These are phyloP conservation scores for Eristalinus aeneus DNA, from an alignment of 2,888 invertebrate species.

Conservation along the genomic window DNA sequence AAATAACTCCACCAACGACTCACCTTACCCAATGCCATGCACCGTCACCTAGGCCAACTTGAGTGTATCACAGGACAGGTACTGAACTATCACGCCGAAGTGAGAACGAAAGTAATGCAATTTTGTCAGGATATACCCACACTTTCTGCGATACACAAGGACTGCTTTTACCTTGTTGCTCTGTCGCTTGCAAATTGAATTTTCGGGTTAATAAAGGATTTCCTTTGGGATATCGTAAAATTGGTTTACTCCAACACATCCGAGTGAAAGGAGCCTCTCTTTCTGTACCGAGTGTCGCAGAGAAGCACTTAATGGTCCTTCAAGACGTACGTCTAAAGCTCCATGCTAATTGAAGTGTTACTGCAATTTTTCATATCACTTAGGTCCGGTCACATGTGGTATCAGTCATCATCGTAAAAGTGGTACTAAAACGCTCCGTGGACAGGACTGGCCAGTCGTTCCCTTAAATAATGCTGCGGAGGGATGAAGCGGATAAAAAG, in stretches of 20 bases:
- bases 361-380: constrained; percentile 64
- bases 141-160: too few species aligned
- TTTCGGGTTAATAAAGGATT: constrained; percentile 52
- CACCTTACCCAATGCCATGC: constrained; percentile 13
- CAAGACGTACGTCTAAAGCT: not conserved
- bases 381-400: constrained; percentile 53
- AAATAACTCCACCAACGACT: constrained; percentile 37
- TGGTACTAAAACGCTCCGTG: constrained; percentile 46
- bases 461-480: not conserved
- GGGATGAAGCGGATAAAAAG: not conserved
- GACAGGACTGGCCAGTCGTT: constrained; percentile 21
- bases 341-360: constrained; percentile 59
- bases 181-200: constrained; percentile 48
- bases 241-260: constrained; percentile 26
- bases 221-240: constrained; percentile 42
- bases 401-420: constrained; percentile 60
- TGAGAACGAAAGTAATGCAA: constrained; percentile 43
- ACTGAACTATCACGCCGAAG: constrained; percentile 30
- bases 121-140: constrained; percentile 21
- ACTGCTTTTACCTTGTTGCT: not conserved
- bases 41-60: constrained; percentile 18
- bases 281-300: not conserved
- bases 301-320: constrained; percentile 1
- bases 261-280: constrained; percentile 2
- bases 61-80: constrained; percentile 14